Evolutionary conservation across 2,797 vertebrate species (phyloP).

Genomic region (Pseudotriccus pelzelni): DNA sequence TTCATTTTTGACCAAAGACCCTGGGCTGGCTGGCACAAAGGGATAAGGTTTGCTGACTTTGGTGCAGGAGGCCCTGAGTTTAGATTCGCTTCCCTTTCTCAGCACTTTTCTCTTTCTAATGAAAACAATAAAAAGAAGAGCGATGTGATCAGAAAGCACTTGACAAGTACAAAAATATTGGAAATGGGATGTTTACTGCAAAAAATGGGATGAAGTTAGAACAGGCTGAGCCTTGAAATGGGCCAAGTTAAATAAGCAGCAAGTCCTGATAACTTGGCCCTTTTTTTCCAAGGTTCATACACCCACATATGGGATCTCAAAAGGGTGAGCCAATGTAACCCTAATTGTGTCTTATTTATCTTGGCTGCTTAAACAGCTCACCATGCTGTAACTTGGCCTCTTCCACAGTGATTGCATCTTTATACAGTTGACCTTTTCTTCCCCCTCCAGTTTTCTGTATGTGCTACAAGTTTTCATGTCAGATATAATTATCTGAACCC

Average conservation of each 20-base stretch:
- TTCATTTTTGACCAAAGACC: constrained; percentile 50
- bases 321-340: constrained; percentile 61
- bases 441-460: constrained; percentile 55
- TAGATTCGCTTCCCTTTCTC: constrained; percentile 48
- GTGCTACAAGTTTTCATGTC: constrained; percentile 71
- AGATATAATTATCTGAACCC: constrained; percentile 68
- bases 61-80: constrained; percentile 33
- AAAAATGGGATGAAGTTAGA: constrained; percentile 36
- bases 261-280: constrained; percentile 35
- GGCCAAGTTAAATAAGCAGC: constrained; percentile 64
- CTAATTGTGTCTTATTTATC: constrained; percentile 63
- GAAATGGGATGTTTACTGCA: constrained; percentile 43
- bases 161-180: constrained; percentile 50
- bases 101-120: constrained; percentile 58
- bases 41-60: constrained; percentile 65
- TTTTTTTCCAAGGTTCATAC: constrained; percentile 24
- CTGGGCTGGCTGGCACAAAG: constrained; percentile 34
- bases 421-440: constrained; percentile 68
- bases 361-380: constrained; percentile 57
- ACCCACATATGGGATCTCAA: constrained; percentile 37
- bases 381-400: constrained; percentile 59
- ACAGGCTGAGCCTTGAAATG: constrained; percentile 27
- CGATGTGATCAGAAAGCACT: constrained; percentile 52
- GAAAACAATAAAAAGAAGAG: constrained; percentile 57
- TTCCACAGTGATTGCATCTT: constrained; percentile 56